Base-by-base conservation (phyloP, 2,797 vertebrate species). In the Phylloscopus collybita region DNA sequence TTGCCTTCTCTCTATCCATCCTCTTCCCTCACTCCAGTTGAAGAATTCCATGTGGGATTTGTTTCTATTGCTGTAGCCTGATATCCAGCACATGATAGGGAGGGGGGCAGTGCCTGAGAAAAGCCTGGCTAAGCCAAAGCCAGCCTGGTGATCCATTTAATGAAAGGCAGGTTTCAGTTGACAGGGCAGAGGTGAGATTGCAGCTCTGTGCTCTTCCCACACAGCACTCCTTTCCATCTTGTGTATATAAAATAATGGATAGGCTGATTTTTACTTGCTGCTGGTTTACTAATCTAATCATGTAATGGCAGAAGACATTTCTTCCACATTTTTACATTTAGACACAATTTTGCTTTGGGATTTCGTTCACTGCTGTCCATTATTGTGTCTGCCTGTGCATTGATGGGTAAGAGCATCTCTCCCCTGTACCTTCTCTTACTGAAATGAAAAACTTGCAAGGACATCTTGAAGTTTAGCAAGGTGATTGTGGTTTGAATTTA, bases 401-500 rank as follows among this genome's bases (percentile, higher is more conserved):
- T 82, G 57, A 16, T 71, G 47, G 20, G 30, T 66, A 50, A 69
- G 18, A 88, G 7, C 5, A 34, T 34, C 1, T 81, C 54, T 79
- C 40, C 29, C 16, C 40, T 59, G 23, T 53, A 38, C 64, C 18
- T 73, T 76, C 30, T 50, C 45, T n/a, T 86, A 27, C 26, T 36
- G 53, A 53, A 88, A 84, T 44, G 4, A 42, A 84, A 88, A 80
- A 17, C 42, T 87, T 88, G 19, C 69, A 89, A 88, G 66, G 81
- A n/a, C 72, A 34, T 87, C 40, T 76, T 71, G 45, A 90, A 75
- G 47, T 73, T 88, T 49, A 87, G 29, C 21, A 20, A 93, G 75
- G 85, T 80, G 75, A 92, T 96, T 95, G 38, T 53, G 32, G 8
- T 69, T 86, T 82, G 64, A 70, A 74, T 60, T 54, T 75, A 88